Percentiles rank a stretch among this genome's conserved stretches.
Evolutionary conservation across 2,113 vertebrate species (phyloP).

Genomic region (Etia nguti): DNA sequence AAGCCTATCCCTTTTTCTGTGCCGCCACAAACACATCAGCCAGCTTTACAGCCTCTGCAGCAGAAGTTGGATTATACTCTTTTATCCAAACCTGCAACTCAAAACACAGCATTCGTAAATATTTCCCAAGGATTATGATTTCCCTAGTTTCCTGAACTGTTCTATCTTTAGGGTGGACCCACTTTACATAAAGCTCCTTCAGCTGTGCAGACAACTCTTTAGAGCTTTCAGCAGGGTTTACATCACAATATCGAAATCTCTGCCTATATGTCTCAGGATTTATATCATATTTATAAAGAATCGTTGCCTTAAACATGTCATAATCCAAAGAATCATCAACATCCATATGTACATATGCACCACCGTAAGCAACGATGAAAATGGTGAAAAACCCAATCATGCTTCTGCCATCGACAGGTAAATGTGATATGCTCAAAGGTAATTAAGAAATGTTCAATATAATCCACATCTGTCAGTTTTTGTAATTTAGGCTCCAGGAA

Average conservation of each 20-base stretch:
- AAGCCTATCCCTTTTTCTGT: background rate
- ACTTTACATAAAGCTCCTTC: background rate
- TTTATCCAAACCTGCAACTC: background rate
- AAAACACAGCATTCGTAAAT: background rate
- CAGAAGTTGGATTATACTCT: background rate
- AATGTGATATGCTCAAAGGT: background rate
- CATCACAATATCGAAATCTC: background rate
- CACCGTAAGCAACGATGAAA: rapidly evolving
- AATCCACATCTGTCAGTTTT: background rate
- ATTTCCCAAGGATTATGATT: background rate
- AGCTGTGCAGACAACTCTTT: background rate
- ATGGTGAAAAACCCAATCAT: background rate
- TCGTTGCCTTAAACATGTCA: background rate
- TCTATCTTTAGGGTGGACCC: rapidly evolving
- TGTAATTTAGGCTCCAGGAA: background rate
- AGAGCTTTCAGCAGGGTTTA: background rate
- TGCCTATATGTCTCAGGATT: background rate
- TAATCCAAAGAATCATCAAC: background rate
- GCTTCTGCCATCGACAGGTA: background rate
- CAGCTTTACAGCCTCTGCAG: background rate
- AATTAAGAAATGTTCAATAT: background rate
- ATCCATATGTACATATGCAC: background rate
- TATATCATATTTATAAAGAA: background rate
- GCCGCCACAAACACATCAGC: background rate
- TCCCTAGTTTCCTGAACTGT: background rate